These are phyloP conservation scores for Bugula neritina DNA, from an alignment of 2,888 invertebrate species.

Conservation along the genomic window DNA sequence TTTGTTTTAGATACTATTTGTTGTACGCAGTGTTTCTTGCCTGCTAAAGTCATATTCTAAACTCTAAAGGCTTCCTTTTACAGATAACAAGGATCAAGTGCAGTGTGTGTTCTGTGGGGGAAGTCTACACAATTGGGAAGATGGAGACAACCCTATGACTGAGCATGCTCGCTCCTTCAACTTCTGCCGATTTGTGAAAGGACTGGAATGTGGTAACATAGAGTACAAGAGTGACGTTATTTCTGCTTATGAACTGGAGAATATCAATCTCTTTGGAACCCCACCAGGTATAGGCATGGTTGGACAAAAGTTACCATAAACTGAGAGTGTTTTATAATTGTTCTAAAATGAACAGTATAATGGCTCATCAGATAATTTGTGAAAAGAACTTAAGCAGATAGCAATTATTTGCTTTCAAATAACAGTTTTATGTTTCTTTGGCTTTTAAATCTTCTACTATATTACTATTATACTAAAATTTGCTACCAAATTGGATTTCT, in stretches of 20 bases:
- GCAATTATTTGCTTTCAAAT: too few species aligned
- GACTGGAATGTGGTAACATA: slow-evolving; percentile 36
- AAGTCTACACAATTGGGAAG: slow-evolving; percentile 86
- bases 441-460: too few species aligned
- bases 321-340: background rate
- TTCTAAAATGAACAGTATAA: too few species aligned
- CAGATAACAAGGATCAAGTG: slow-evolving; percentile 80
- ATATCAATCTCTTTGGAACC: background rate
- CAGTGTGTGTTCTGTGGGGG: slow-evolving; percentile 89
- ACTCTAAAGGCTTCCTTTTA: too few species aligned
- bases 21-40: too few species aligned
- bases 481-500: too few species aligned
- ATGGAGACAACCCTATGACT: slow-evolving; percentile 80
- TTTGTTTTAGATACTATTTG: too few species aligned
- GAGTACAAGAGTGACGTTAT: slow-evolving; percentile 24
- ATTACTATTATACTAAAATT: too few species aligned
- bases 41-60: too few species aligned
- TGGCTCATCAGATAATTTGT: too few species aligned
- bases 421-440: too few species aligned
- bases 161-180: slow-evolving; percentile 87
- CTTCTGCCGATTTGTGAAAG: slow-evolving; percentile 69
- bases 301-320: background rate
- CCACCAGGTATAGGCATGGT: background rate
- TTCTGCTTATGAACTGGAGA: background rate
- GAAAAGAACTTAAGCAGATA: too few species aligned